Conservation (phyloP, 2,888 invertebrate species). For the Mesorhabditis spiculigera region DNA sequence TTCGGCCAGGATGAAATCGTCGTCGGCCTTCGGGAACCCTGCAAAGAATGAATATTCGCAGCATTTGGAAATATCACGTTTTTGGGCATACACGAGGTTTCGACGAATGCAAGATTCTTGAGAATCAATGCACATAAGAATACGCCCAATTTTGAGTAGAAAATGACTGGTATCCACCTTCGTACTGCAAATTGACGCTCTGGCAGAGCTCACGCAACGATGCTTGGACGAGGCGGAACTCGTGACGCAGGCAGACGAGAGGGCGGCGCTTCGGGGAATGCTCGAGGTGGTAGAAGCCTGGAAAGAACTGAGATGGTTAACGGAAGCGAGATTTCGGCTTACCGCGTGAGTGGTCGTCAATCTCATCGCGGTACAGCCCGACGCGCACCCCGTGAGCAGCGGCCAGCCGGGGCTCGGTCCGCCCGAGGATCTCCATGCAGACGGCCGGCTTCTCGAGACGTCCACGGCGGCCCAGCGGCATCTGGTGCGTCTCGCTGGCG, state of each 20-base stretch:
- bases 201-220: constrained; percentile 28
- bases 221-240: constrained; percentile 28
- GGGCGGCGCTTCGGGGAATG: constrained; percentile 28
- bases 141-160: neutral
- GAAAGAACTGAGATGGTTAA: neutral
- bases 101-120: neutral
- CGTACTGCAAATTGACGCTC: constrained; percentile 30
- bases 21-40: constrained; percentile 32
- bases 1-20: constrained; percentile 37
- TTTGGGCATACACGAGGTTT: too few relatives aligned
- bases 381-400: constrained; percentile 34
- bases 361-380: constrained; percentile 32
- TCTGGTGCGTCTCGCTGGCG: constrained; percentile 41
- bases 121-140: neutral
- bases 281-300: constrained; percentile 17
- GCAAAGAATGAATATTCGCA: neutral
- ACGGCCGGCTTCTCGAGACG: neutral
- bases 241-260: constrained; percentile 33
- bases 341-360: constrained; percentile 12
- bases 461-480: constrained; percentile 25
- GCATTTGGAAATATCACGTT: too few relatives aligned
- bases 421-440: constrained; percentile 37
- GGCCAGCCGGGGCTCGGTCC: constrained; percentile 38
- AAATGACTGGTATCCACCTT: constrained; percentile 13
- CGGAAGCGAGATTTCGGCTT: neutral